A percentile compares a stretch with the other conserved stretches of the same genome.
phyloP scores from a whole-genome alignment of 1,140 invertebrate species.

The Tetramorium simillimum region DNA sequence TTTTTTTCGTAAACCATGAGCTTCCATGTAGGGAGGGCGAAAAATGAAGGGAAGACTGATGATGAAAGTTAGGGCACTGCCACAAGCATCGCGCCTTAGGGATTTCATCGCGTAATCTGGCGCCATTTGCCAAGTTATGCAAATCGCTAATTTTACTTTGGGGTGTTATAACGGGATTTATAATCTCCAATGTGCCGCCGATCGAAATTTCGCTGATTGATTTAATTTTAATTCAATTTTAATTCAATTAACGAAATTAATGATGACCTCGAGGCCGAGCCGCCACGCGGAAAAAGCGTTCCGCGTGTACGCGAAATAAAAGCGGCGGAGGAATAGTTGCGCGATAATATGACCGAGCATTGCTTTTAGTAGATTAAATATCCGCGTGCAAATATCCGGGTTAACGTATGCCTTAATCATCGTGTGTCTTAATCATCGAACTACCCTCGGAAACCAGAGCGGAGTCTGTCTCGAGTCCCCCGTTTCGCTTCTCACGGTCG shows the following conservation, averaged over 20 bases:
- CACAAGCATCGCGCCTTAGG: background rate
- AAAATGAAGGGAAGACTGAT: conserved; percentile 67
- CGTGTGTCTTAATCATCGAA: conserved; percentile 68
- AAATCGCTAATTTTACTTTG: conserved; percentile 47
- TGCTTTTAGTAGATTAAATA: conserved; percentile 53
- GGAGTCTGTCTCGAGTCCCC: background rate
- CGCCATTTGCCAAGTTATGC: conserved; percentile 39
- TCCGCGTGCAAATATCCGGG: background rate
- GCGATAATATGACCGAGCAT: conserved; percentile 5
- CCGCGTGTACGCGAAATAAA: background rate
- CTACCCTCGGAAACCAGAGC: conserved; percentile 57
- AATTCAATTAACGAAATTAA: conserved; percentile 6
- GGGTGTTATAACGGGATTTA: conserved; percentile 31
- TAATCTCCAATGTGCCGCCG: background rate
- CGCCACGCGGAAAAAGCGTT: background rate
- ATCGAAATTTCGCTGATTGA: conserved; percentile 6
- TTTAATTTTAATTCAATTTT: conserved; percentile 9
- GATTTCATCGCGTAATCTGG: conserved; percentile 38
- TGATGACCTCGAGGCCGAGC: background rate
- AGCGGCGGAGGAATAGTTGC: background rate
- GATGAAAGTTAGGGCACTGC: conserved; percentile 48
- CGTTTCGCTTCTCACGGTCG: conserved; percentile 25
- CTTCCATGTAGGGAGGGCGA: conserved; percentile 29
- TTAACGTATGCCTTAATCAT: conserved; percentile 62
- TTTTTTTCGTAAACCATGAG: conserved; percentile 35